Evolutionary conservation across 37 sponge, comb jelly and placozoan genomes (phyloP).

Genomic region (Aphrocallistes beatrix): DNA sequence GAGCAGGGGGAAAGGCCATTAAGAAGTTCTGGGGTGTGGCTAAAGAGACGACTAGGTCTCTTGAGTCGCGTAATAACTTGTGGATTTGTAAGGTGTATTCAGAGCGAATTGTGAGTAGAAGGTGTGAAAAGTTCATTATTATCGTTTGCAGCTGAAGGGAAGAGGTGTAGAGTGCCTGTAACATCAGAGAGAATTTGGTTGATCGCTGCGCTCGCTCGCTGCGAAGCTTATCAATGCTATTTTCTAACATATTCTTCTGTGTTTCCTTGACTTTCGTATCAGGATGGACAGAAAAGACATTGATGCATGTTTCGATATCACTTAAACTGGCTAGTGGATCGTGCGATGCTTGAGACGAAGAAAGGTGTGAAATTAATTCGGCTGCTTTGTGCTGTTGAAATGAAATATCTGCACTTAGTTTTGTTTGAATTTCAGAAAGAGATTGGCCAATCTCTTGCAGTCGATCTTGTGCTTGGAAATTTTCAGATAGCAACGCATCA

Average conservation of each 20-base stretch:
- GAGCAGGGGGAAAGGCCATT: not conserved
- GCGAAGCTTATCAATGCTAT: not conserved
- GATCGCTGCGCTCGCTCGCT: not conserved
- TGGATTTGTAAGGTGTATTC: not conserved
- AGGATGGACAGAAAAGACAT: not conserved
- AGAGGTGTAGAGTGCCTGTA: not conserved
- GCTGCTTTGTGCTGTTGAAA: conserved; percentile 3
- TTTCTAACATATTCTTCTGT: not conserved
- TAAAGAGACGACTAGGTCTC: not conserved
- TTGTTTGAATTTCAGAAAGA: not conserved
- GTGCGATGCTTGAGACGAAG: not conserved
- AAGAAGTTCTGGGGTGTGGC: conserved; percentile 14
- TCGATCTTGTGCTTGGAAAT: not conserved
- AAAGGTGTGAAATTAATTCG: not conserved
- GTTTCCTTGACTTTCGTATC: not conserved
- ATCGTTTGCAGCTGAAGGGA: not conserved
- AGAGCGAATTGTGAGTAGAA: not conserved
- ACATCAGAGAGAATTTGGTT: not conserved
- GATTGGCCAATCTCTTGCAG: not conserved
- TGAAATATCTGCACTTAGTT: not conserved
- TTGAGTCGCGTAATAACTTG: not conserved
- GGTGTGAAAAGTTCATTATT: not conserved
- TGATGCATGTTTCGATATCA: not conserved
- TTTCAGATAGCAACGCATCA: not conserved
- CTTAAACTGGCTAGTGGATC: not conserved